Percentiles rank a stretch among this genome's conserved stretches.
Conservation (phyloP, 1,140 invertebrate genomes). For the Dendroctonus ponderosae region DNA sequence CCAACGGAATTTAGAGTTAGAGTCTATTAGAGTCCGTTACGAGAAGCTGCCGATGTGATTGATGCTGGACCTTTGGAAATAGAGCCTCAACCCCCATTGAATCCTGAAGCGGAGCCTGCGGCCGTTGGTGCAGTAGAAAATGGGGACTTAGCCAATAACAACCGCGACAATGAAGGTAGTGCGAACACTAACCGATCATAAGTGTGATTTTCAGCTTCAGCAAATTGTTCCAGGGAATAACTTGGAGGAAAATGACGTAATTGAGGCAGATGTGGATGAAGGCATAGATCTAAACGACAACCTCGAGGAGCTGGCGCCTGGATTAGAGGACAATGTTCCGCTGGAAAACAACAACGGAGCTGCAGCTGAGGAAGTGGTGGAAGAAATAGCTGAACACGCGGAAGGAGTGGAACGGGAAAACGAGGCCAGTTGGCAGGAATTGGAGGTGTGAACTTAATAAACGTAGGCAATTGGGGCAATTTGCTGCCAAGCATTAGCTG, state of each 20-base stretch:
- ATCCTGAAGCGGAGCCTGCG: background rate
- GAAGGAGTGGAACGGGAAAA: background rate
- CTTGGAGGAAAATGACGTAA: constrained; percentile 44
- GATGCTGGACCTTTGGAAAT: background rate
- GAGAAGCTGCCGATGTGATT: background rate
- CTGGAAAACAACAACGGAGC: constrained; percentile 41
- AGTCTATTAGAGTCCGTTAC: constrained; percentile 8
- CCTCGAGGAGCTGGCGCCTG: constrained; percentile 24
- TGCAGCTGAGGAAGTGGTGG: constrained; percentile 40
- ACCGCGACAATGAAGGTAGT: constrained; percentile 54
- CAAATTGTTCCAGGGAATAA: constrained; percentile 49
- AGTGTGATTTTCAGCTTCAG: background rate
- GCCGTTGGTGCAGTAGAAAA: constrained; percentile 51
- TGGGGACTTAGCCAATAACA: constrained; percentile 59
- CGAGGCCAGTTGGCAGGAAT: background rate
- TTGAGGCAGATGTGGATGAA: constrained; percentile 34
- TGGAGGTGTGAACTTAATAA: no score
- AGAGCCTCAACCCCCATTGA: background rate
- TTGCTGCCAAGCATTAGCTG: no score
- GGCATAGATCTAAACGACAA: constrained; percentile 36
- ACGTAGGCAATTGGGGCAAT: no score
- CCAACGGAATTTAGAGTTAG: background rate
- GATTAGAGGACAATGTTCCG: constrained; percentile 25
- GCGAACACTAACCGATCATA: background rate
- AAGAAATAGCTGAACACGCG: no score